Evolutionary conservation across 1,140 invertebrate species (phyloP).

Genomic region (Aphaenogaster rudis): DNA sequence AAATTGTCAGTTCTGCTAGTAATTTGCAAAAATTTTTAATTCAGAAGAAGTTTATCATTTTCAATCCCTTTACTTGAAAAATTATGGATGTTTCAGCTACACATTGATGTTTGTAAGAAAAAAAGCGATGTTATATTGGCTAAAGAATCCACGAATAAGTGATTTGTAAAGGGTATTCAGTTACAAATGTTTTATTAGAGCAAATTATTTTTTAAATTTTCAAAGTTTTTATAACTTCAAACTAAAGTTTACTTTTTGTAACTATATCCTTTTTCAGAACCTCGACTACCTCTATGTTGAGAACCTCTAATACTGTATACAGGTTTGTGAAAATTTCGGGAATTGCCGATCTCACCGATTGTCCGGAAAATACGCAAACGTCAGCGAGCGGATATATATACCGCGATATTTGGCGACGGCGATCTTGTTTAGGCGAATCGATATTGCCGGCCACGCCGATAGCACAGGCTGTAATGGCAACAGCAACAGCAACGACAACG

Average conservation of each 20-base stretch:
- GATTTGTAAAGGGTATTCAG: background rate
- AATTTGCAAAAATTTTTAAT: background rate
- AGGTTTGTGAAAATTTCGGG: slow-evolving; percentile 3
- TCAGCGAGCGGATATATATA: slow-evolving; percentile 70
- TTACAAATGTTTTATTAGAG: background rate
- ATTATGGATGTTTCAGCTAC: background rate
- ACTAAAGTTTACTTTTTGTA: background rate
- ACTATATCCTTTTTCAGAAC: background rate
- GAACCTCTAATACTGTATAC: background rate
- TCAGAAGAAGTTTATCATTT: background rate
- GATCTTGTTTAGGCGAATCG: slow-evolving; percentile 78
- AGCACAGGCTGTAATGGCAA: slow-evolving; percentile 47
- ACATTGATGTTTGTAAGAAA: background rate
- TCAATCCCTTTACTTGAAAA: background rate
- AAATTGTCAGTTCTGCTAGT: background rate
- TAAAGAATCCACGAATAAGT: background rate
- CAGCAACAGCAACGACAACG: slow-evolving; percentile 51
- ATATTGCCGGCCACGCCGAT: slow-evolving; percentile 70
- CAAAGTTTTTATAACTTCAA: background rate
- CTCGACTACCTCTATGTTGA: background rate
- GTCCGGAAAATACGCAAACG: slow-evolving; percentile 39
- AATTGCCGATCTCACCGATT: slow-evolving; percentile 3
- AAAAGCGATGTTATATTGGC: background rate
- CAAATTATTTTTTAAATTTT: background rate
- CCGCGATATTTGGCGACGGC: slow-evolving; percentile 75